phyloP scores from a whole-genome alignment of 2,113 vertebrate species.

The Anhinga anhinga region DNA sequence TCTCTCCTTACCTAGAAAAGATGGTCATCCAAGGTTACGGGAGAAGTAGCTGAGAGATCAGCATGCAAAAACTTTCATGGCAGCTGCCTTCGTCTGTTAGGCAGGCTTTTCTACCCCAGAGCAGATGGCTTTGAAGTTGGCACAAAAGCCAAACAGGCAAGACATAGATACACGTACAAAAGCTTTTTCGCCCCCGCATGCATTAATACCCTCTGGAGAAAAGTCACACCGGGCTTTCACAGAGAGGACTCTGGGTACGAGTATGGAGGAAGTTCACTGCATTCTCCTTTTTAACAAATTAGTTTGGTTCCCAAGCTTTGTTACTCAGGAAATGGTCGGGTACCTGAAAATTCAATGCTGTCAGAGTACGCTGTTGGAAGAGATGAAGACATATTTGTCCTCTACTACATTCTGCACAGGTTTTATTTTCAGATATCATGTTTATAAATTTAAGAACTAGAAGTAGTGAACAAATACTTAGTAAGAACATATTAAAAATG shows the following conservation, averaged over 20 bases:
- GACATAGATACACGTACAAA: neutral
- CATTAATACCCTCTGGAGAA: neutral
- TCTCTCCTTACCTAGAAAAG: constrained; percentile 72
- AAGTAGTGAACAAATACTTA: neutral
- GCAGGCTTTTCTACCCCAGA: constrained; percentile 45
- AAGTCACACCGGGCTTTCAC: neutral
- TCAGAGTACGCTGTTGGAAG: neutral
- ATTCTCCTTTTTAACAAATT: neutral
- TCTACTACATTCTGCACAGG: neutral
- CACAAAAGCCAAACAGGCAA: neutral
- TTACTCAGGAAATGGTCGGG: neutral
- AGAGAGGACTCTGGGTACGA: neutral
- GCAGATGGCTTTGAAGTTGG: constrained; percentile 43
- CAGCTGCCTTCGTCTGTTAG: constrained; percentile 70
- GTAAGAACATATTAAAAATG: neutral
- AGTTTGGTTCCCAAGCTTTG: neutral
- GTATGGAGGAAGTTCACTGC: neutral
- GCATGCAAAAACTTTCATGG: constrained; percentile 33
- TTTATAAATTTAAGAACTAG: neutral
- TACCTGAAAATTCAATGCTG: neutral
- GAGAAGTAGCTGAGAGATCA: constrained; percentile 52
- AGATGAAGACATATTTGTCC: neutral
- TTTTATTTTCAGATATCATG: neutral
- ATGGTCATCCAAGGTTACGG: constrained; percentile 71
- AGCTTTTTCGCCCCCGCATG: neutral